Evolutionary conservation across 2,888 invertebrate genomes (phyloP), one percentile per base, ranked within the genome.

Genomic region (Ceriagrion tenellum): DNA sequence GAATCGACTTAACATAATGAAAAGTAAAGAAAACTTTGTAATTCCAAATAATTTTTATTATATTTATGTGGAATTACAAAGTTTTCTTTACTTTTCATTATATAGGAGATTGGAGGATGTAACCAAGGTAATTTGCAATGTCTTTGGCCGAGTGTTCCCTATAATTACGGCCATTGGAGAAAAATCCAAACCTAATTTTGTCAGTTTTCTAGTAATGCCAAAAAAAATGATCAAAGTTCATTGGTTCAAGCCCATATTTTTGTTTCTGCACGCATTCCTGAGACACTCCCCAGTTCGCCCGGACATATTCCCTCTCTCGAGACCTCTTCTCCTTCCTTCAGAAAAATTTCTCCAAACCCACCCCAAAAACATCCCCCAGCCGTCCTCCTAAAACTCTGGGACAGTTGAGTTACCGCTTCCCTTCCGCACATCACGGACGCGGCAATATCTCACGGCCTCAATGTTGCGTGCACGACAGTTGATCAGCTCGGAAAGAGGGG

Each of bases 401-500:
- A 47, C 40, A 35, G 26, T n/a, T 93, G 93, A 93, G 69, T 69
- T 93, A 93, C 93, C 40, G 69, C 40, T 69, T 69, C n/a, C 89
- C 89, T 55, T 26, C 89, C 55, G 18, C 47, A 63, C 91, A 40
- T 93, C 69, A 74, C 93, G 47, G 93, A 93, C 69, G 56, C 93
- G 69, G 93, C 93, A 69, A 93, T 93, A 93, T 93, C 93, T 93
- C 93, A 93, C 63, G 47, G 69, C 69, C 93, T 74, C 69, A 93
- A 93, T 93, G 93, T 93, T 69, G 93, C 93, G 93, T 93, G 93
- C 93, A 69, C 93, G 93, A 69, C 47, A 40, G 93, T 93, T 93
- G 69, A 93, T 93, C 93, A 93, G 93, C 81, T 81, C 13, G 26
- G 26, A 20, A 88, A 18, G 23, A 8, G 47, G 40, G 20, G 55